Conservation (phyloP, 1,140 invertebrate species). For the Zaprionus davidi region DNA sequence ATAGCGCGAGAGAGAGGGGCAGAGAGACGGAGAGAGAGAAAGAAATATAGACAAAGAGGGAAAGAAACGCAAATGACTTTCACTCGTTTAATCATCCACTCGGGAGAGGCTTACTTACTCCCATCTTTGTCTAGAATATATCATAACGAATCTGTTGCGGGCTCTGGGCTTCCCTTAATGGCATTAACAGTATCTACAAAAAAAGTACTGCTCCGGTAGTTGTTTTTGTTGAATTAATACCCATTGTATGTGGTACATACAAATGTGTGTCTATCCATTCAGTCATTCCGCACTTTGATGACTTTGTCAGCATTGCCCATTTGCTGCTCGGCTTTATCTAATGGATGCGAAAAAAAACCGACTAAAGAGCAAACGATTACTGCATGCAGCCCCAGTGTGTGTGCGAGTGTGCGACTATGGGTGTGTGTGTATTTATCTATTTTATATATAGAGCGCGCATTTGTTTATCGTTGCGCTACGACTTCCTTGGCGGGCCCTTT, state of each 20-base stretch:
- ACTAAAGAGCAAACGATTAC: conserved; percentile 25
- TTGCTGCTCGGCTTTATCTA: conserved; percentile 44
- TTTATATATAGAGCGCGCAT: conserved; percentile 48
- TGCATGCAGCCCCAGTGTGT: not conserved
- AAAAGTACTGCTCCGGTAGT: conserved; percentile 36
- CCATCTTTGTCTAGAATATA: conserved; percentile 44
- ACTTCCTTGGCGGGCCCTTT: conserved; percentile 64
- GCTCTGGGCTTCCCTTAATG: conserved; percentile 45
- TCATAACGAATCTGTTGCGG: conserved; percentile 11
- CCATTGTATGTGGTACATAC: conserved; percentile 15
- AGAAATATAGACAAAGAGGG: not conserved
- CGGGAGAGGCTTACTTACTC: conserved; percentile 13
- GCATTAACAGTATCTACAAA: conserved; percentile 55
- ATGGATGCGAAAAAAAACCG: conserved; percentile 24
- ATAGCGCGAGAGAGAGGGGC: not conserved
- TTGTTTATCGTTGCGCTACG: conserved; percentile 60
- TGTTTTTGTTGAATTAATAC: conserved; percentile 57
- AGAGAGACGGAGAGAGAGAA: not conserved
- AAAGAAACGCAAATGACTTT: conserved; percentile 50
- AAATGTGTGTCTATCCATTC: not conserved
- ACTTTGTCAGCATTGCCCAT: conserved; percentile 48
- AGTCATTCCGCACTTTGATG: conserved; percentile 42
- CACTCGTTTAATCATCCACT: conserved; percentile 63
- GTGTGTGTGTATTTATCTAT: conserved; percentile 46
- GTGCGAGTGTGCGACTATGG: too few species aligned